phyloP scores from a whole-genome alignment of 2,888 invertebrate genomes.

The Pachydiplax longipennis region DNA sequence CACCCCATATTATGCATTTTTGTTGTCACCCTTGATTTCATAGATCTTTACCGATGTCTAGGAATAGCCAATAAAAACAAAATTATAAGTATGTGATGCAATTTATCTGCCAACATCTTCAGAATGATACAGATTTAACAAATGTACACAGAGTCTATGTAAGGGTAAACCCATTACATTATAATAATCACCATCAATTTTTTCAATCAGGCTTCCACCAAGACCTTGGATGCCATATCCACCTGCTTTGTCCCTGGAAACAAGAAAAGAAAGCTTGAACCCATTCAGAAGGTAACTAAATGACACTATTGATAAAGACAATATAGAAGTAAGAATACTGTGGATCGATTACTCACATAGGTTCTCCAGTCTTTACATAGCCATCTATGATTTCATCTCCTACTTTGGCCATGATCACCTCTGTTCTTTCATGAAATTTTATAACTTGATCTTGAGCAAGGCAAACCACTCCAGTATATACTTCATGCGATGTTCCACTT shows the following conservation, averaged over 20 bases:
- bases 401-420: slow-evolving; percentile 81
- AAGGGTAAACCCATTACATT: slow-evolving; percentile 90
- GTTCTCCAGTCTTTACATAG: slow-evolving; percentile 89
- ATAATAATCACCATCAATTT: slow-evolving; percentile 84
- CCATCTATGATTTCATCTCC: slow-evolving; percentile 76
- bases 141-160: slow-evolving; percentile 61
- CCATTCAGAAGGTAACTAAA: neutral
- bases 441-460: slow-evolving; percentile 67
- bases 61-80: no score
- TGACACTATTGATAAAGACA: neutral
- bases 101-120: neutral
- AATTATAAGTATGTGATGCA: no score
- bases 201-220: slow-evolving; percentile 83
- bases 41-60: no score
- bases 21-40: no score
- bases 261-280: slow-evolving; percentile 46
- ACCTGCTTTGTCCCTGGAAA: slow-evolving; percentile 85
- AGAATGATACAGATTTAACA: slow-evolving; percentile 50
- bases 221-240: slow-evolving; percentile 88
- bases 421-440: slow-evolving; percentile 81
- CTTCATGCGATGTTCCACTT: slow-evolving; percentile 78
- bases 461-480: slow-evolving; percentile 88
- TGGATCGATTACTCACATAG: slow-evolving; percentile 71
- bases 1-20: no score
- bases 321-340: neutral